Base-by-base conservation (phyloP, 2,113 vertebrate genomes). In the Struthio camelus region DNA sequence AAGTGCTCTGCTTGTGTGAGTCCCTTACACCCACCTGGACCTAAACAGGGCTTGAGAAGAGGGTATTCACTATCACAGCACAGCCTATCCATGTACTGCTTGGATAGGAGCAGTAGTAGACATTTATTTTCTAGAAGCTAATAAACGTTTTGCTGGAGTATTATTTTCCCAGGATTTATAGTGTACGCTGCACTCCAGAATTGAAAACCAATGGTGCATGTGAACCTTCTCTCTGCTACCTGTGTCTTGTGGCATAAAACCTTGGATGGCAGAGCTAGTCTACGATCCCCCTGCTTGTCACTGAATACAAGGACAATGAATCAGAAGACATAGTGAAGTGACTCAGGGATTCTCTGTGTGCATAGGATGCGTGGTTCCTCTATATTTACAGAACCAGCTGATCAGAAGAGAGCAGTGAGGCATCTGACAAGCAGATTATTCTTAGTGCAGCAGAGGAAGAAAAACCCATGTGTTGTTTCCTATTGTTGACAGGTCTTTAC, bases 301-400 rank as follows among this genome's bases (percentile, higher is more conserved):
- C 75, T 70, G 67, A 59, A 70, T n/a, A 64, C 15, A 18, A 67
- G 70, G 61, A 66, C 77, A n/a, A 56, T 22, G 16, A 73, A 88
- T 75, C 64, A 51, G 66, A 64, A 91, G 72, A 42, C 0, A 32
- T 71, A 89, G 50, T 28, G 64, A 48, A 61, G 32, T 97, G 94
- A 97, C 93, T 96, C 89, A 86, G 80, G 81, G 91, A 86, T 95
- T 96, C 77, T 95, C 91, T 83, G 48, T 65, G 53, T 0, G 0
- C 76, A 75, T 14, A 42, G 72, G 46, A 95, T n/a, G n/a, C 94
- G 79, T 84, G 59, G 65, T 80, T 96, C 73, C 72, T 82, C 58
- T 94, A 38, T 80, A 28, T 87, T 91, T 91, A 61, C 64, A 93
- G 94, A 85, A 79, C 38, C 53, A 91, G 89, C 77, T 94, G 86